Percentiles rank a stretch among this genome's conserved stretches.
Conservation (phyloP, 2,113 vertebrate species). For the Dromiciops gliroides region DNA sequence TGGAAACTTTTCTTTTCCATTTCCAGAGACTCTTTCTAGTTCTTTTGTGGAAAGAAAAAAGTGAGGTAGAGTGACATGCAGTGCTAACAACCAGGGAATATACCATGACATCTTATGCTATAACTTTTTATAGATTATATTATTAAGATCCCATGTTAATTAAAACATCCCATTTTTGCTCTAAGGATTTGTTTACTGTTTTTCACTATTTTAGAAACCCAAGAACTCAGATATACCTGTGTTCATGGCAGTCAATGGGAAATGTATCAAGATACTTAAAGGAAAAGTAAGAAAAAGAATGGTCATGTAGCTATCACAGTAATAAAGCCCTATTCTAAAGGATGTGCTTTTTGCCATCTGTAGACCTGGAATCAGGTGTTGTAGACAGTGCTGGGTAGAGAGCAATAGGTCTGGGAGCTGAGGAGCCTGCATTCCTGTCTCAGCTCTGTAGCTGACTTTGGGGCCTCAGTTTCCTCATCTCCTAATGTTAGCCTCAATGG, state of each 20-base stretch:
- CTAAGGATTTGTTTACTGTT: not conserved
- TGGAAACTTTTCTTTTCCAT: not conserved
- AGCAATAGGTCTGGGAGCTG: not conserved
- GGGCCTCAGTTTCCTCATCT: not conserved
- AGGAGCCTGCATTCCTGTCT: not conserved
- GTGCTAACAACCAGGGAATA: not conserved
- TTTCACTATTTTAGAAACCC: not conserved
- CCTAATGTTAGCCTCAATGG: not conserved
- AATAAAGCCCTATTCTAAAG: not conserved
- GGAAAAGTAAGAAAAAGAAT: slow-evolving; percentile 16
- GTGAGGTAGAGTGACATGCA: not conserved
- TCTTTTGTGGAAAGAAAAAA: not conserved
- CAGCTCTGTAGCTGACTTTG: not conserved
- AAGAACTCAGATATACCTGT: not conserved
- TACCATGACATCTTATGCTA: not conserved
- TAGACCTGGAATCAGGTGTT: not conserved
- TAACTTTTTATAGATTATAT: not conserved
- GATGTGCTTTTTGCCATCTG: not conserved
- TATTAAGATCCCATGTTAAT: not conserved
- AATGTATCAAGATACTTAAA: not conserved
- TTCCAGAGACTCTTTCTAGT: not conserved
- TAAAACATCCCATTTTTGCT: not conserved
- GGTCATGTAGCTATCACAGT: not conserved
- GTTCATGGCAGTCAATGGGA: slow-evolving; percentile 30
- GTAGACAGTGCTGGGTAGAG: not conserved